These are phyloP conservation scores for Ceratoteleas bidentatus DNA, from an alignment of 1,140 invertebrate species.

Conservation along the genomic window DNA sequence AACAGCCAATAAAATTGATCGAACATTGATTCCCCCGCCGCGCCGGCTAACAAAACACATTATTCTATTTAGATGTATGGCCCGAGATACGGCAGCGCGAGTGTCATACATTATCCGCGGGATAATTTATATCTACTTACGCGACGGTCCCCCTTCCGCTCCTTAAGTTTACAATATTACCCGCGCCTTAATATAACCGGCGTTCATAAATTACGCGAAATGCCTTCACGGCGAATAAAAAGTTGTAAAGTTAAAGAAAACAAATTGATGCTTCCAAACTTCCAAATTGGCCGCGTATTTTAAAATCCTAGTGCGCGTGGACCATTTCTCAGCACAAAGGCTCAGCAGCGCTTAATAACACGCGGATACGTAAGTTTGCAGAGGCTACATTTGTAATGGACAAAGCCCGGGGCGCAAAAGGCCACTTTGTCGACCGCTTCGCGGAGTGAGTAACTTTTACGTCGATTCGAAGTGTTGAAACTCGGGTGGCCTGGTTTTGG, in stretches of 20 bases:
- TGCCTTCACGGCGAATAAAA: constrained; percentile 22
- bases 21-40: constrained; percentile 14
- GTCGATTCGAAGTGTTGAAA: too few relatives aligned
- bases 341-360: constrained; percentile 15
- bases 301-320: constrained; percentile 13
- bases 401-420: too few relatives aligned
- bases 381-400: too few relatives aligned
- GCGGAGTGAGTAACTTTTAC: not conserved
- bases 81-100: constrained; percentile 27
- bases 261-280: constrained; percentile 32
- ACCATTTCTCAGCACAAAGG: constrained; percentile 9
- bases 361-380: constrained; percentile 13
- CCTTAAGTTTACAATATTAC: constrained; percentile 40
- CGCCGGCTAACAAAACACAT: constrained; percentile 17
- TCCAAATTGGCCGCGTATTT: constrained; percentile 23
- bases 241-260: constrained; percentile 33
- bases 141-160: not conserved
- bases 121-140: constrained; percentile 43
- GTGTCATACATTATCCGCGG: constrained; percentile 21
- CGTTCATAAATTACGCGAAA: constrained; percentile 34
- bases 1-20: constrained; percentile 15
- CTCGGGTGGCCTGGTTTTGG: too few relatives aligned
- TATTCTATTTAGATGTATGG: constrained; percentile 32
- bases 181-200: constrained; percentile 20
- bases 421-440: not conserved